Evolutionary conservation across 2,113 vertebrate genomes (phyloP), one percentile per base, ranked within the genome.

Genomic region (Dendropsophus ebraccatus): DNA sequence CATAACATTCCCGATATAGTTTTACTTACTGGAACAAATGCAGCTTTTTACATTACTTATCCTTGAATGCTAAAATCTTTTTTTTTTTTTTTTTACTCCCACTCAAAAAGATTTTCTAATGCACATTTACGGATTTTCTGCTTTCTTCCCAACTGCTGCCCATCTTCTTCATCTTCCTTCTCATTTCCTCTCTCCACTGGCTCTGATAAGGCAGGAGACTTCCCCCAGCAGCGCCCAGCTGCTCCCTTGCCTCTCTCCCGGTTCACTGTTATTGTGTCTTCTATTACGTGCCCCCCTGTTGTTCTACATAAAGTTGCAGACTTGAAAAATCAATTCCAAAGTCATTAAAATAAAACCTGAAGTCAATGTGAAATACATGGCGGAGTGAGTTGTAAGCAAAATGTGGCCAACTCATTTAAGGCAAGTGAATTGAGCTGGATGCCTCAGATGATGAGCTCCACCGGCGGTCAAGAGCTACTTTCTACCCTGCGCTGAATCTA

Each of bases 131-230:
- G 41, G 73, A 35, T 49, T 67, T 76, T 83, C 49, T 77, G 67
- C 60, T 52, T 78, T 84, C 30, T 72, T 56, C 32, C 6, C 45
- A 2, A 49, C 58, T 52, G 56, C 56, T 67, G 25, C 52, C 28
- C 83, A 45, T 58, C 72, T 76, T 76, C 50, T 52, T 78, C 49
- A 77, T 32, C 56, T 78, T 35, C 41, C 54, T 67, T 52, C 78
- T 85, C 73, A 77, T 85, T 85, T 85, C 58, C 83, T 85, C 25
- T 74, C 70, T 30, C 32, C 23, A 62, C 28, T 76, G 35, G 73
- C 83, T 85, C 17, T 78, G 41, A 50, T 85, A 37, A 50, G 25
- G 58, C 41, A 35, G 47, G 19, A n/a, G 32, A 12, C 3, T 25
- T 78, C 78, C 62, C 19, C 62, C 19, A 1, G 32, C 47, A 72